Evolutionary conservation across 2,888 invertebrate species (phyloP), one percentile per base, ranked within the genome.

Genomic region (Tineola bisselliella): DNA sequence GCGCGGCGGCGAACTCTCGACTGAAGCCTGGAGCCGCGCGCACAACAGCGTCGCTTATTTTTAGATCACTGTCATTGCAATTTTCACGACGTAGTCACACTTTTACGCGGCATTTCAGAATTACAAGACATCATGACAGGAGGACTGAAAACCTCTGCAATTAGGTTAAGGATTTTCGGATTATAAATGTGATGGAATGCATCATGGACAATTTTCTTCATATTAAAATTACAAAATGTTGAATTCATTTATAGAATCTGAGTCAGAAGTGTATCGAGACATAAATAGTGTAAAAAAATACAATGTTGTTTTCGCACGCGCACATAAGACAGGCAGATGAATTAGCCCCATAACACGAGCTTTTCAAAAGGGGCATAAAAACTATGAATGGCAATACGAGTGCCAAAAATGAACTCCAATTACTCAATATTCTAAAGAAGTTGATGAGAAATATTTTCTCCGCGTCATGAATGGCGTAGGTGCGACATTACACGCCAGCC

Each of bases 61-160:
- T 81, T 84, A 84, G 84, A 81, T 76, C 82, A 81, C 79, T 84
- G 86, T 84, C 86, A 86, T 87, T 87, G 86, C 86, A 81, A 87
- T 84, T 84, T 84, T 74, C 75, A 71, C 82, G 84, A 83, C 83
- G 83, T 73, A 71, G 74, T 71, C 69, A 71, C 68, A 67, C 71
- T 75, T 76, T 76, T 76, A 74, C 70, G 69, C 68, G 67, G 67
- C 71, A 70, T 73, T 76, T 73, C 67, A 68, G 70, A 66, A 67
- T 66, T 69, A 33, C 44, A 12, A 19, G 66, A 12, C 19, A 54
- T 76, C 72, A 73, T 74, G 73, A 72, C 69, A 71, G 73, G 78
- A 76, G 65, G 63, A 63, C 62, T 62, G 8, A 12, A 44, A 54
- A 15, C n/a, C 17, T 54, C 25, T 25, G 54, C 61, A 65, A 63